These are phyloP conservation scores for Nyctalus aviator DNA, from an alignment of 2,797 vertebrate species.

Conservation along the genomic window DNA sequence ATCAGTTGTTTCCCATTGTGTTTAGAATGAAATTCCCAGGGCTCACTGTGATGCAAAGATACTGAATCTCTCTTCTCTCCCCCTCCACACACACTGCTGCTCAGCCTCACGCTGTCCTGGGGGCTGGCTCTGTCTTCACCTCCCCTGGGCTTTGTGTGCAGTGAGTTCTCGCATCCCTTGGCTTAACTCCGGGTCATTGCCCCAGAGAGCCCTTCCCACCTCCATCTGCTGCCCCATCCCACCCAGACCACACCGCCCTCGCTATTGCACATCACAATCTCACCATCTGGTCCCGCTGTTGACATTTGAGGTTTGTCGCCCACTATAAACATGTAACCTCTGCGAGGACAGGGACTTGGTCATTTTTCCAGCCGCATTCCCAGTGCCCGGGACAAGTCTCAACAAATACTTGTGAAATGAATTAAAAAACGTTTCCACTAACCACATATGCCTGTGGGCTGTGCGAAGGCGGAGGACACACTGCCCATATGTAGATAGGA, in stretches of 20 bases:
- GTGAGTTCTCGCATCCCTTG: background rate
- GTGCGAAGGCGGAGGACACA: conserved; percentile 36
- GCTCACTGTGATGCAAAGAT: background rate
- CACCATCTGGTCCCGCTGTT: background rate
- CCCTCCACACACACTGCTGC: background rate
- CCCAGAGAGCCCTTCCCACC: background rate
- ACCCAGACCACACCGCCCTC: background rate
- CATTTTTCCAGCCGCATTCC: background rate
- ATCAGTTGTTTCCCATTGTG: background rate
- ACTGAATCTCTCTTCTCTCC: background rate
- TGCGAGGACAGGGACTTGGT: background rate
- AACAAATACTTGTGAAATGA: conserved; percentile 50
- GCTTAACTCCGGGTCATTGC: background rate
- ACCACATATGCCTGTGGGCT: conserved; percentile 63
- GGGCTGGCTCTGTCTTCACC: too few species aligned
- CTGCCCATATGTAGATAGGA: conserved; percentile 47
- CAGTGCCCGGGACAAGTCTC: conserved; percentile 36
- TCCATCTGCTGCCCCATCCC: background rate
- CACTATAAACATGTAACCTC: background rate
- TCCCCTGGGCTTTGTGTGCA: background rate
- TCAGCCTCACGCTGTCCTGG: background rate
- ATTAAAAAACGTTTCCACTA: conserved; percentile 34
- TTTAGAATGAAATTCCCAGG: conserved; percentile 13
- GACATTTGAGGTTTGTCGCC: background rate
- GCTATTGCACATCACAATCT: background rate